Evolutionary conservation across 2,797 vertebrate species (phyloP), one percentile per base, ranked within the genome.

Genomic region (Esox masquinongy): DNA sequence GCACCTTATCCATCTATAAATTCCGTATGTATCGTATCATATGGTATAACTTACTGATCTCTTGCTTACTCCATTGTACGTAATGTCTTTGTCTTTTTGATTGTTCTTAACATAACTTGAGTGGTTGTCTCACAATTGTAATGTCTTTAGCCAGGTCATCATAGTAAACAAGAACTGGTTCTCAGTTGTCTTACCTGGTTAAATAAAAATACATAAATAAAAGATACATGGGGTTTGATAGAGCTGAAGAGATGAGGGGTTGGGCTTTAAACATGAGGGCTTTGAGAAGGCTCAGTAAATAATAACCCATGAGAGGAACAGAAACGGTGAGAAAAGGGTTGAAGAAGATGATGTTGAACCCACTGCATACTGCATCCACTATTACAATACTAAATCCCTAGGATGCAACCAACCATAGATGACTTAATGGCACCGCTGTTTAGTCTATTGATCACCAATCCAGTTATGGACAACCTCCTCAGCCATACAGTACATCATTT

Each of bases 401-500:
- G 39, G n/a, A 69, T 24, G 67, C 17, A 69, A 69, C 39, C 22
- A 39, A 12, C 67, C n/a, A 36, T 36, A 69, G 67, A 47, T 69
- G 67, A 36, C 36, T 69, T 39, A n/a, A 12, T 69, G 67, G 17
- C 67, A 63, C 39, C 12, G 34, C 39, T 69, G 67, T 39, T 19
- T 39, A 39, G 34, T 39, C 34, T 47, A 39, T n/a, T 43, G 5
- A 47, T 26, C 22, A 39, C 34, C 36, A 36, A 36, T 39, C 34
- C n/a, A 22, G 19, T 22, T 69, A n/a, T 43, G 67, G 50, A 51
- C 19, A 5, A 51, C 15, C 50, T 51, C 19, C 16, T 51, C 22
- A 14, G 12, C 59, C 24, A 4, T 26, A 24, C 59, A 63, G 59
- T 63, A 63, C 19, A 63, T 3, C 24, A 11, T 63, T 61, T 61